Evolutionary conservation across 2,797 vertebrate genomes (phyloP), one percentile per base, ranked within the genome.

Genomic region (Scomberomorus guttatus): DNA sequence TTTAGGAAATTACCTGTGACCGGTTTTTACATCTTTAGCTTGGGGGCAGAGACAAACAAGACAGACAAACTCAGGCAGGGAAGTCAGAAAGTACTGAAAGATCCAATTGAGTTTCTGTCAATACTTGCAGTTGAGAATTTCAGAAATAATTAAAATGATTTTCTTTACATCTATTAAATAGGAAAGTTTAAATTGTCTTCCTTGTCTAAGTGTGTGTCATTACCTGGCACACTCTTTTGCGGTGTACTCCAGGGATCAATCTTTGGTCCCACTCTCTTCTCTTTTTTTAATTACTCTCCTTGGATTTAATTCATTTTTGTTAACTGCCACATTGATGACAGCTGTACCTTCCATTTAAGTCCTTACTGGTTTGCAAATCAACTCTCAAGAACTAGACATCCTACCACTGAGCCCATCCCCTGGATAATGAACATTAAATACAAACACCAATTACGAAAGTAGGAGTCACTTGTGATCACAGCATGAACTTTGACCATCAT

Each of bases 401-500:
- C 2, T 32, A 12, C 58, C 32, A 5, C 13, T 37, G 4, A 56
- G 25, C 54, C 22, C 3, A 17, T 42, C 18, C 20, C 37, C 51
- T n/a, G 11, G 22, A 56, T 11, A 4, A n/a, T 56, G 2, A 15
- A 59, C 39, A 50, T 67, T 6, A 15, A 20, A 29, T 64, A 25
- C 1, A 50, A 75, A 58, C 15, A 20, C 1, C 22, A 46, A 5
- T 46, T 42, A 58, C n/a, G 37, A 50, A 54, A 59, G 15, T 8
- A 12, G 24, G n/a, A 34, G 62, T 66, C 57, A 54, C 34, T 70
- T 24, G 18, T 34, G 27, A 60, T 63, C 9, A 34, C 51, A 42
- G 32, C 50, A 25, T 63, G 62, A 76, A 63, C 34, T 27, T 17
- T 77, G 44, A 52, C n/a, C 50, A 18, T 25, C 15, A 18, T 60